Evolutionary conservation across 2,888 invertebrate species (phyloP), one percentile per base, ranked within the genome.

Genomic region (Chymomyza amoena): DNA sequence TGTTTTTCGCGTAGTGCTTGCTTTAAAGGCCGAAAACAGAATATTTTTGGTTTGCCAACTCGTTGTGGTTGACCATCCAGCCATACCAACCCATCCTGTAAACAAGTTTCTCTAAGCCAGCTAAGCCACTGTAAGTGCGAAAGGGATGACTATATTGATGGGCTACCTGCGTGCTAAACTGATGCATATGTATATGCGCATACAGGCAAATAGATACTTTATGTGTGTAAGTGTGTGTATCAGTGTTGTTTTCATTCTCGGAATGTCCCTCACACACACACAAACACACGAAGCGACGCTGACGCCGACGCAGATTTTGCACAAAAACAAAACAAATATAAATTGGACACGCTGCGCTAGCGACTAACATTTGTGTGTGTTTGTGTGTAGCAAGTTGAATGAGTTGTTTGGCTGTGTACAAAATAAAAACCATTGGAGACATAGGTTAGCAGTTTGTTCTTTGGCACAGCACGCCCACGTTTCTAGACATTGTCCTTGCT

Each of bases 361-460:
- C 65, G 45, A 64, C 61, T 72, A 59, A 65, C 69, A 61, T 66
- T 76, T 69, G 64, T 25, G 69, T 51, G 28, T 18, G 50, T 54
- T 20, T 20, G 25, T 25, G 25, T 25, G 25, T 25, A 45, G 25
- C 60, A 51, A 73, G 63, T 68, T 16, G 16, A 60, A 57, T 65
- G 28, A 57, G 51, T 32, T 66, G 69, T 66, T 73, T 61, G 67
- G 66, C 70, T 88, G 89, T 88, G 74, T 84, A 83, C 88, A 87
- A 88, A 89, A 89, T 80, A 77, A 61, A 76, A 87, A 75, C 87
- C 78, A 76, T 87, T 77, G 89, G 73, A 75, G 36, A 68, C 72
- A 69, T 66, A 68, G 69, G 61, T 66, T n/a, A 68, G 65, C 32
- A 45, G 72, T 76, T 64, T 68, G 73, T 18, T 54, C 16, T 54